Evolutionary conservation across 2,113 vertebrate genomes (phyloP), one percentile per base, ranked within the genome.

Genomic region (Atractosteus spatula): DNA sequence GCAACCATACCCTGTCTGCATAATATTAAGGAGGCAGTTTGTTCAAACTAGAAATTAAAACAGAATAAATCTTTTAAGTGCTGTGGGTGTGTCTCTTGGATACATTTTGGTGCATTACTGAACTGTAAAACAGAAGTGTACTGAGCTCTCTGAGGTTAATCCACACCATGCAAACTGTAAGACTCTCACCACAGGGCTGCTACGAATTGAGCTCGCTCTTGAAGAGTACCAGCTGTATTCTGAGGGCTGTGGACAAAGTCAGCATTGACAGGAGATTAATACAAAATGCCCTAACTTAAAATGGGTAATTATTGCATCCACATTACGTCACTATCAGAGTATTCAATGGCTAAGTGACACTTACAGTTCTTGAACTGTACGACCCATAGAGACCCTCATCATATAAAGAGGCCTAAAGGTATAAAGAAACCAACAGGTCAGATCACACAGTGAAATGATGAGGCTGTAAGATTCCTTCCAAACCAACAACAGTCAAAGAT

Each of bases 171-270:
- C 55, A 41, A 4, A 55, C 61, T 45, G 14, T 4, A 79, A 71
- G 69, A 55, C 0, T 84, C 96, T 98, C 92, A 98, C 97, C 97
- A 83, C 87, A 66, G 97, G 95, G 78, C 96, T 98, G 89, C 89
- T 99, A 79, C 82, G 92, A 67, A 92, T 79, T 68, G 96, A 98
- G 80, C 94, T 96, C 74, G 92, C 75, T 90, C 92, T 91, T 73
- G 95, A 97, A 62, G 96, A 97, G 74, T 88, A 91, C 85, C 85
- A 96, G 91, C 95, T 97, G 84, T 88, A 94, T 84, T 97, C 97
- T 81, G 96, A 97, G 8, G 94, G 95, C 97, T 99, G 89, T 62
- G 80, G 74, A 79, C 57, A 86, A 88, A 83, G 43, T 88, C 74
- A 82, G 29, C 68, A 86, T 86, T 80, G 75, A 85, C 75, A 90